Conservation (phyloP, 2,888 invertebrate genomes). For the Holacanthella duospinosa region DNA sequence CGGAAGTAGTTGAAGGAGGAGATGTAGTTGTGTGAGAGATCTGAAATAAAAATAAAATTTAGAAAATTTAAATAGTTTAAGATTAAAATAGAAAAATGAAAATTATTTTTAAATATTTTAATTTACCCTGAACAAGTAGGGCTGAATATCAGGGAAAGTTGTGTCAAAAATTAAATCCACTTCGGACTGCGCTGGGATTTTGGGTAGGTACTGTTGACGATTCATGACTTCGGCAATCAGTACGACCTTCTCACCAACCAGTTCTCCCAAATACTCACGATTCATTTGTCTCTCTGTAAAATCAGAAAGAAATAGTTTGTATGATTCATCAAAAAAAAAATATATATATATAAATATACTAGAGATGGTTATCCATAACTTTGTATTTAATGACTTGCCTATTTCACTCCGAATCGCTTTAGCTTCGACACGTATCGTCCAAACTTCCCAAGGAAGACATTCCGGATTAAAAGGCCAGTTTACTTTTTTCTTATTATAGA, state of each 20-base stretch:
- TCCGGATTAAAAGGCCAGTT: slow-evolving; percentile 85
- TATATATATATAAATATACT: no score
- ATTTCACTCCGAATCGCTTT: slow-evolving; percentile 74
- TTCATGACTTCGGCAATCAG: slow-evolving; percentile 93
- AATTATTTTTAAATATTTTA: background rate
- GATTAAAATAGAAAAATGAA: background rate
- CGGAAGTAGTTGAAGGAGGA: slow-evolving; percentile 60
- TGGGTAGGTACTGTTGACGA: slow-evolving; percentile 88
- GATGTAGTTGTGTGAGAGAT: slow-evolving; percentile 39
- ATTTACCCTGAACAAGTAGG: slow-evolving; percentile 84
- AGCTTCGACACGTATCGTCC: slow-evolving; percentile 86
- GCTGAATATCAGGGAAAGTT: slow-evolving; percentile 83
- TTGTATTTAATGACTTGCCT: slow-evolving; percentile 41
- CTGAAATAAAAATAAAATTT: slow-evolving; percentile 38
- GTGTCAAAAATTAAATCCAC: slow-evolving; percentile 91
- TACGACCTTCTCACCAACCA: slow-evolving; percentile 83
- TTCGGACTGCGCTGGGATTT: slow-evolving; percentile 86
- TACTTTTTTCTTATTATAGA: slow-evolving; percentile 81
- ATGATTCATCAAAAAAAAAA: no score
- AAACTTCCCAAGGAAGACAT: slow-evolving; percentile 95
- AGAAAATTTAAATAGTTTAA: background rate
- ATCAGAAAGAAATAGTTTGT: no score
- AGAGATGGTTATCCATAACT: no score
- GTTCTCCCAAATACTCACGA: slow-evolving; percentile 75
- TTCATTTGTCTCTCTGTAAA: slow-evolving; percentile 64